Base-by-base conservation (phyloP, 2,113 vertebrate genomes). In the Stictonetta naevosa region DNA sequence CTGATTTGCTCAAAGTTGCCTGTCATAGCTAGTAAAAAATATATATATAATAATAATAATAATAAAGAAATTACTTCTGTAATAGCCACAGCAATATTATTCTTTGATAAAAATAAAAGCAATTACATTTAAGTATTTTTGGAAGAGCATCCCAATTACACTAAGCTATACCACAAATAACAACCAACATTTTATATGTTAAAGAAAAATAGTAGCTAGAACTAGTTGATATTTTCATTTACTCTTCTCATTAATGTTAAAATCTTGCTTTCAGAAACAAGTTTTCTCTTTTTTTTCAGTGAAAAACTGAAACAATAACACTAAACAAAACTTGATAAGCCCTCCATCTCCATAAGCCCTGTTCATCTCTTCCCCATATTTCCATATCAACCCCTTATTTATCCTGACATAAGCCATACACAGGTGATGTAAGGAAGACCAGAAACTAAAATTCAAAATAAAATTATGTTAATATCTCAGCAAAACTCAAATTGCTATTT, bases 341-440 rank as follows among this genome's bases (percentile, higher is more conserved):
- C 82, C 74, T 42, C 28, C 4, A 21, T 13, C 11, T 48, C 46
- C 46, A 48, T 48, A 48, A 48, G 46, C 7, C 21, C 59, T 56
- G 4, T 42, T 84, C 28, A 67, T 33, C 33, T 73, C 15, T 26
- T 21, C 20, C 12, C 17, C 56, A 3, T 15, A n/a, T 58, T 76
- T 75, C 52, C 28, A 8, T 5, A 31, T 71, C 29, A 25, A 38
- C 3, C 7, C 16, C 16, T 46, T 33, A 56, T 78, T 71, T 22
- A 80, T 28, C 22, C 46, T 71, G 56, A 60, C 38, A 53, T 0
- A 0, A 53, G 8, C 29, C 28, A 13, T 22, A 58, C 58, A 21
- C 68, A 77, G 20, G n/a, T 28, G 48, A 33, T 1, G 2, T 28
- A 48, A 13, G 31, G 53, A 81, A 64, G 13, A 71, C 7, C 34